These are phyloP conservation scores for Balaenoptera acutorostrata DNA, from an alignment of 2,113 vertebrate genomes.

Conservation along the genomic window DNA sequence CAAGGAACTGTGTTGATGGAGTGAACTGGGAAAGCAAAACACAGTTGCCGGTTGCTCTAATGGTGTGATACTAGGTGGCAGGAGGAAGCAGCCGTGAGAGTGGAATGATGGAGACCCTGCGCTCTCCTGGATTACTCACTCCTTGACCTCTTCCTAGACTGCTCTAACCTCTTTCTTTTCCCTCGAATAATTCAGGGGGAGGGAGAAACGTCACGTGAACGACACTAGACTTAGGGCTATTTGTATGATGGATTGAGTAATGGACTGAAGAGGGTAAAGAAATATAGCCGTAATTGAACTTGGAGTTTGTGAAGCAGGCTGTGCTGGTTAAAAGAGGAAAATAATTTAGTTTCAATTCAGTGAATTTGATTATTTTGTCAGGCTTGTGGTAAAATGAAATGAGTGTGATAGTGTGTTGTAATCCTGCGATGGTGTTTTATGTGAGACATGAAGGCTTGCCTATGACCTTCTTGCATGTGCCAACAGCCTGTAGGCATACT, in stretches of 20 bases:
- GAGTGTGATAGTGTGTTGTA: not conserved
- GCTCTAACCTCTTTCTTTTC: not conserved
- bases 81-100: not conserved
- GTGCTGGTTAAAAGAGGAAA: slow-evolving; percentile 1
- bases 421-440: slow-evolving; percentile 44
- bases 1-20: not conserved
- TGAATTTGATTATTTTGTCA: slow-evolving; percentile 44
- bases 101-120: not conserved
- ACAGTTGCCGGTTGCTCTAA: not conserved
- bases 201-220: not conserved
- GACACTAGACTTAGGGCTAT: not conserved
- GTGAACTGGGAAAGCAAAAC: not conserved
- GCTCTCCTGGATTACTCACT: not conserved
- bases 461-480: not conserved
- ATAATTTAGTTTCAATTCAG: slow-evolving; percentile 46
- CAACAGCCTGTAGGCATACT: slow-evolving; percentile 19
- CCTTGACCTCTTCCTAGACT: not conserved
- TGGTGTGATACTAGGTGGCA: not conserved
- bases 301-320: not conserved
- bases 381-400: not conserved
- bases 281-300: not conserved
- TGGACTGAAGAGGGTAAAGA: not conserved
- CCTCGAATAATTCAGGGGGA: not conserved
- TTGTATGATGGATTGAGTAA: not conserved
- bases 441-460: slow-evolving; percentile 12